phyloP scores from a whole-genome alignment of 2,888 invertebrate species.

The Drosophila hamatofila region DNA sequence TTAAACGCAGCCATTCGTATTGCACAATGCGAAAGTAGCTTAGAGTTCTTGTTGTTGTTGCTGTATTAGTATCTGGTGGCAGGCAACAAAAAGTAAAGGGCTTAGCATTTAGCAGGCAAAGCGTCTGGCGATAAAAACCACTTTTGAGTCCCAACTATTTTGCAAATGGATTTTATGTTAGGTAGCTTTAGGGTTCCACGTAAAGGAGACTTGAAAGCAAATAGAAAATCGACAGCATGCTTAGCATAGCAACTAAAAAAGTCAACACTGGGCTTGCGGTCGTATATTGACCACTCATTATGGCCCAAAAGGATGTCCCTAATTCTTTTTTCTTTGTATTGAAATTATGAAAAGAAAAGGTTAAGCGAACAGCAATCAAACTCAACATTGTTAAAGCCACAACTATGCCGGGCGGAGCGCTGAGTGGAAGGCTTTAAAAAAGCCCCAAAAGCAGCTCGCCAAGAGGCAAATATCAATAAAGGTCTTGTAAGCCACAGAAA shows the following conservation, averaged over 20 bases:
- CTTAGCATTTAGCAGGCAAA: conserved; percentile 44
- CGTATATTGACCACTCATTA: conserved; percentile 54
- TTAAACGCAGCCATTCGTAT: conserved; percentile 1
- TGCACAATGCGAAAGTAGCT: conserved; percentile 41
- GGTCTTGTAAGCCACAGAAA: conserved; percentile 66
- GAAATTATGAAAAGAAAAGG: conserved; percentile 47
- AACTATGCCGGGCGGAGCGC: conserved; percentile 17
- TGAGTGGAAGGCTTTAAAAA: conserved; percentile 33
- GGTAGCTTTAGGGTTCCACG: conserved; percentile 15
- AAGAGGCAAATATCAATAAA: conserved; percentile 70
- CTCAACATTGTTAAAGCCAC: conserved; percentile 44
- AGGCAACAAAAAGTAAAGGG: conserved; percentile 16
- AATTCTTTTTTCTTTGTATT: conserved; percentile 11
- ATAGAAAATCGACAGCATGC: conserved; percentile 27
- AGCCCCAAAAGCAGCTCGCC: conserved; percentile 48
- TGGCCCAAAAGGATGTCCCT: conserved; percentile 33
- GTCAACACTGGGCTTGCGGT: conserved; percentile 10
- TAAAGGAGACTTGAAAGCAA: conserved; percentile 21
- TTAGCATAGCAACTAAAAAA: conserved; percentile 21
- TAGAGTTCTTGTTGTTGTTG: conserved; percentile 7
- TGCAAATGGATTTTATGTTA: conserved; percentile 44
- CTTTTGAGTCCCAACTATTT: conserved; percentile 32
- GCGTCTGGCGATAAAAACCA: conserved; percentile 24
- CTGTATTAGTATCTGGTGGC: conserved; percentile 6
- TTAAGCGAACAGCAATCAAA: conserved; percentile 49